These are phyloP conservation scores for Mesodorylaimus sp. DNA, from an alignment of 2,888 invertebrate species.

Conservation along the genomic window DNA sequence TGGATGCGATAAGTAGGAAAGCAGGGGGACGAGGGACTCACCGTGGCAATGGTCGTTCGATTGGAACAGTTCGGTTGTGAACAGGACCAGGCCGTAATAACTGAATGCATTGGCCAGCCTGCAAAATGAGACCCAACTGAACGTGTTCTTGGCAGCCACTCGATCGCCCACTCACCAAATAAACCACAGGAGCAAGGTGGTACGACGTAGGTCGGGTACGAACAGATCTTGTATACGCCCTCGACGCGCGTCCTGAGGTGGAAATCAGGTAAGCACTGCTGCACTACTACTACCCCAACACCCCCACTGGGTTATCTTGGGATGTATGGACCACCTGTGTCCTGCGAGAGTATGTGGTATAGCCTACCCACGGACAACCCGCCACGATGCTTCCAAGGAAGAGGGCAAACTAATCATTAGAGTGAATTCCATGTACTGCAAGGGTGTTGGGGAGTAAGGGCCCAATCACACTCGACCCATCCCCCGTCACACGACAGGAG, in stretches of 20 bases:
- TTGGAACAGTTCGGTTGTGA: slow-evolving; percentile 80
- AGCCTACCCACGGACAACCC: too few relatives aligned
- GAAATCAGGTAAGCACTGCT: too few relatives aligned
- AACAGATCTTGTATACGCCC: slow-evolving; percentile 39
- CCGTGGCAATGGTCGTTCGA: slow-evolving; percentile 38
- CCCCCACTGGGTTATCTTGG: too few relatives aligned
- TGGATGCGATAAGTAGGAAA: neutral
- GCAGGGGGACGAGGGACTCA: slow-evolving; percentile 13
- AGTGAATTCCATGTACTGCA: too few relatives aligned
- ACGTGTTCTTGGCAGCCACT: neutral
- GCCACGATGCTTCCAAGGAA: too few relatives aligned
- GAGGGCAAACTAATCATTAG: too few relatives aligned
- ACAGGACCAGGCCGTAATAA: slow-evolving; percentile 78
- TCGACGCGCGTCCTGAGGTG: slow-evolving; percentile 23
- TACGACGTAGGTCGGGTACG: slow-evolving; percentile 53
- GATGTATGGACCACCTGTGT: too few relatives aligned
- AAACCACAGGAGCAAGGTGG: slow-evolving; percentile 71
- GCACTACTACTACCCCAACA: too few relatives aligned
- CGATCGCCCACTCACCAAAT: slow-evolving; percentile 50
- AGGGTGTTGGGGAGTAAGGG: too few relatives aligned
- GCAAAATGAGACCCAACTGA: slow-evolving; percentile 12
- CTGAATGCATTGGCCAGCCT: slow-evolving; percentile 85
- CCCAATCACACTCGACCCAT: too few relatives aligned
- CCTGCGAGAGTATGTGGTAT: too few relatives aligned
- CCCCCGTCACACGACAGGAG: too few relatives aligned